Conservation (phyloP, 2,113 vertebrate species). For the Trematocara zebra region DNA sequence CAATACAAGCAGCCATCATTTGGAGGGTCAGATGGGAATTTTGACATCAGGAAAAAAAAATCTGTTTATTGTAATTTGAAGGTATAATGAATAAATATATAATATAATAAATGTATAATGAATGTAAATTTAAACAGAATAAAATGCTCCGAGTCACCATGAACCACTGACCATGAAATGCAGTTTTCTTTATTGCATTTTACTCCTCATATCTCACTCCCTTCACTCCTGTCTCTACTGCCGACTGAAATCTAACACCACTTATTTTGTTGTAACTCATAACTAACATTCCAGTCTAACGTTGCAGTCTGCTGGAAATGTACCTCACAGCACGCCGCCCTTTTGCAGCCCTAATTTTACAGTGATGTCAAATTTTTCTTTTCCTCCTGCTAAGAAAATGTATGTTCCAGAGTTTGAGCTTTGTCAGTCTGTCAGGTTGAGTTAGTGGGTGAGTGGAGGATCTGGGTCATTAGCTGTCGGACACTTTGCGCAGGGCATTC, state of each 20-base stretch:
- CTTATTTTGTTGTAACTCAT: neutral
- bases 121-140: neutral
- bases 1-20: neutral
- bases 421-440: slow-evolving; percentile 28
- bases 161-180: neutral
- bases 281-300: neutral
- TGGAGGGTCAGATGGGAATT: neutral
- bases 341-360: neutral
- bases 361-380: neutral
- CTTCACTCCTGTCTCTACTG: neutral
- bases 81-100: too few relatives aligned
- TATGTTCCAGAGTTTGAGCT: neutral
- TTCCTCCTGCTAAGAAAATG: neutral
- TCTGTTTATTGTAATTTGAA: neutral
- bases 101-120: too few relatives aligned
- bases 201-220: neutral
- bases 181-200: neutral
- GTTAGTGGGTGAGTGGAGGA: slow-evolving; percentile 37
- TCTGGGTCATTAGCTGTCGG: slow-evolving; percentile 47
- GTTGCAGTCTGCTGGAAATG: neutral
- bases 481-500: slow-evolving; percentile 24
- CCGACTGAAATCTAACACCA: neutral
- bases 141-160: neutral
- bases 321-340: neutral
- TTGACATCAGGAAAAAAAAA: neutral